A percentile compares a stretch with the other conserved stretches of the same genome.
Conservation (phyloP, 2,113 vertebrate species). For the Amphiprion percula region DNA sequence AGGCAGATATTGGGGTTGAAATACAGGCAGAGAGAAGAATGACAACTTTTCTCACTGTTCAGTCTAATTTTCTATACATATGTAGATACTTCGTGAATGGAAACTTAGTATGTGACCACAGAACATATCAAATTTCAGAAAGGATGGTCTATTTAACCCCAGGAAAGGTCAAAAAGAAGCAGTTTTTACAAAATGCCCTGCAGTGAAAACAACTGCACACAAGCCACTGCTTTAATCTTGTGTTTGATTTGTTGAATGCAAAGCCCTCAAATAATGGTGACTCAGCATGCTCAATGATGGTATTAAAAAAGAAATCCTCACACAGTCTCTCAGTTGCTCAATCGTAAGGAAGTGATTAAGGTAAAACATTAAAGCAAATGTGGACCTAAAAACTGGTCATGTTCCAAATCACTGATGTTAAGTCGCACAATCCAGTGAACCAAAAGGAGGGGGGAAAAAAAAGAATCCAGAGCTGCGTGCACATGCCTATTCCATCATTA, state of each 20-base stretch:
- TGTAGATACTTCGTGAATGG: constrained; percentile 2
- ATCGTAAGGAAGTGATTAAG: background rate
- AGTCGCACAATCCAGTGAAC: constrained; percentile 4
- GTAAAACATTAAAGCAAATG: background rate
- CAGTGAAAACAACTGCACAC: constrained; percentile 11
- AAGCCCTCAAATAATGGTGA: background rate
- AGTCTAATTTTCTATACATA: background rate
- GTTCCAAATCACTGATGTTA: constrained; percentile 16
- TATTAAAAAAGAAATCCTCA: background rate
- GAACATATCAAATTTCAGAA: background rate
- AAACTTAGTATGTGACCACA: constrained; percentile 1
- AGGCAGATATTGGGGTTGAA: constrained; percentile 26
- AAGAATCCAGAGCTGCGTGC: background rate
- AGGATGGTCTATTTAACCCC: background rate
- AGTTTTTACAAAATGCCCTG: background rate
- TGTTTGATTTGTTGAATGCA: no score
- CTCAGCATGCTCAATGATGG: background rate
- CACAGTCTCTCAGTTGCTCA: background rate
- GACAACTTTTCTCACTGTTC: constrained; percentile 32
- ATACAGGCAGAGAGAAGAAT: constrained; percentile 3
- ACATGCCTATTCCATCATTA: constrained; percentile 31
- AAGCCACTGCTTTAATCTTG: no score
- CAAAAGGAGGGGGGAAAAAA: background rate
- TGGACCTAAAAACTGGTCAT: background rate
- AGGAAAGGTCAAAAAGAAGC: constrained; percentile 6